Evolutionary conservation across 2,888 invertebrate genomes (phyloP), one percentile per base, ranked within the genome.

Genomic region (Entomobrya proxima): DNA sequence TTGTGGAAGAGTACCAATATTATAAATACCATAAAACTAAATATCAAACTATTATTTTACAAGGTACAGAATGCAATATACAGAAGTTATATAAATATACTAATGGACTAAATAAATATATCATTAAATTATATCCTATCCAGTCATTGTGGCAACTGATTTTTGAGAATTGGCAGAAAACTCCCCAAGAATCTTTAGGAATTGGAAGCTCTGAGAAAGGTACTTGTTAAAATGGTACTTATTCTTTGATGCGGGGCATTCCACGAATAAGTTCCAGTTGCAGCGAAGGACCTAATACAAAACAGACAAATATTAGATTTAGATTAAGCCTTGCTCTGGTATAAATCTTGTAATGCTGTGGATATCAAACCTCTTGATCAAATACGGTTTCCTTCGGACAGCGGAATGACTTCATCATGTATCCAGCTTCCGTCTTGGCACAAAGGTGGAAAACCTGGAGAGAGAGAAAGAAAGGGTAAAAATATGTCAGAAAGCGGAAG

Each of bases 231-330:
- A 96, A 91, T 97, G 96, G 91, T 97, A 97, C 32, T 96, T 93
- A 88, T 94, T 94, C 90, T 94, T 94, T 27, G 96, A 96, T 80
- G 94, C 94, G 92, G 96, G 95, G 92, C 97, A 97, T 91, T 97
- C 97, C 0, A 97, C 97, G 92, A 97, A 97, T 93, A 97, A 96
- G 96, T 96, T 97, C 97, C 97, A 97, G 92, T 97, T 97, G 92
- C 97, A 97, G 91, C 97, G 97, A 5, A 97, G 93, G 88, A 97
- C 96, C 27, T 96, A 35, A 0, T 58, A 55, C 55, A 72, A 83
- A 24, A 58, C 44, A 47, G 37, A 18, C 18, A 50, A 64, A 35
- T 47, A 55, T 40, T 50, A 77, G 5, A 6, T 18, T 69, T 76
- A n/a, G 30, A n/a, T n/a, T n/a, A n/a, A n/a, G n/a, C n/a, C n/a